A percentile compares a stretch with the other conserved stretches of the same genome.
Evolutionary conservation across 2,113 vertebrate genomes (phyloP).

Genomic region (Labrus mixtus): DNA sequence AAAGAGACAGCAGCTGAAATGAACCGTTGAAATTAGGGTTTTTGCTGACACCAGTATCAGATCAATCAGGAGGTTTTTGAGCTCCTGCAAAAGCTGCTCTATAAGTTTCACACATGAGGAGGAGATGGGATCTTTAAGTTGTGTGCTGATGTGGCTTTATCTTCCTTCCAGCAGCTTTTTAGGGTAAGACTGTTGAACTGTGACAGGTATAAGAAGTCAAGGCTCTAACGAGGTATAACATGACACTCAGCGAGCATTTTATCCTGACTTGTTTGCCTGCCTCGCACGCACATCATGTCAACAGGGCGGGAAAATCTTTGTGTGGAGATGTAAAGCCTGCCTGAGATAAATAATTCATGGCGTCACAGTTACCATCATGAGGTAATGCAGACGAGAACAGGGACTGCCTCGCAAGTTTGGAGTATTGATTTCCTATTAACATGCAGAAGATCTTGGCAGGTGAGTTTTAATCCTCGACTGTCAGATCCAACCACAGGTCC

Average conservation of each 20-base stretch:
- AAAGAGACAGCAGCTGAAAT: no score
- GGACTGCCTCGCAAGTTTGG: not conserved
- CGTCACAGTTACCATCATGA: not conserved
- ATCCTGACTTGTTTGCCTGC: not conserved
- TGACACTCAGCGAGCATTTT: not conserved
- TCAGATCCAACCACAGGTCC: conserved; percentile 10
- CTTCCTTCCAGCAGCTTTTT: not conserved
- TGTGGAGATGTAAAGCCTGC: conserved; percentile 8
- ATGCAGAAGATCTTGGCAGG: not conserved
- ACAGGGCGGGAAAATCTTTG: not conserved
- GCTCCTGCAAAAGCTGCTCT: no score
- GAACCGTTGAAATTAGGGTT: no score
- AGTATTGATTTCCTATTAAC: conserved; percentile 38
- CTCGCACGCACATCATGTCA: not conserved
- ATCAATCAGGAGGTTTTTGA: no score
- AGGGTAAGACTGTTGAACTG: not conserved
- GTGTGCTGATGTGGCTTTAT: no score
- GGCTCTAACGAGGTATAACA: not conserved
- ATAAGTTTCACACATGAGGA: no score
- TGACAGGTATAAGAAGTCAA: not conserved
- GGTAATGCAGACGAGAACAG: conserved; percentile 31
- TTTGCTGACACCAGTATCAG: no score
- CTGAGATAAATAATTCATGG: conserved; percentile 32
- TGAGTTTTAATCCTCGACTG: conserved; percentile 4
- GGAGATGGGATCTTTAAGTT: no score